Evolutionary conservation across 2,113 vertebrate genomes (phyloP).

Genomic region (Apteryx owenii): DNA sequence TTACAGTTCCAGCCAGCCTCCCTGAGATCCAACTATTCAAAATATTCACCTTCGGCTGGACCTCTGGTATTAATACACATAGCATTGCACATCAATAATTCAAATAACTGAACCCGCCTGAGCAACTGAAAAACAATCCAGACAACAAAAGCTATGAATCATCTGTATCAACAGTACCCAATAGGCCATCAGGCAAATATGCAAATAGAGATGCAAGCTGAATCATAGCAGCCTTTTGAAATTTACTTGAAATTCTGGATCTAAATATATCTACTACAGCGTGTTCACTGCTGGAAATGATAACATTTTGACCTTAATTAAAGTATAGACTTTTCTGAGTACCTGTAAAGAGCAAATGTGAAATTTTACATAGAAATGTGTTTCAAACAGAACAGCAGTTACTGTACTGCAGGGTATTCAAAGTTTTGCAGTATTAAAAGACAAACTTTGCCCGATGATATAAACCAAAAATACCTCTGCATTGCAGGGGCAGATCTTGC

Average conservation of each 20-base stretch:
- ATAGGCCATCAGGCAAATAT: neutral
- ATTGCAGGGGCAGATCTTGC: neutral
- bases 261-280: neutral
- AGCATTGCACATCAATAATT: neutral
- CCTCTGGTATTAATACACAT: neutral
- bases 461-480: constrained; percentile 11
- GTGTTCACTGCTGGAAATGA: neutral
- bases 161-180: neutral
- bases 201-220: neutral
- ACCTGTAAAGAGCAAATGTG: neutral
- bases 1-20: neutral
- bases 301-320: constrained; percentile 23
- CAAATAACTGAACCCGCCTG: neutral
- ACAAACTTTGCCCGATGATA: neutral
- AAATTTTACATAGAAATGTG: neutral
- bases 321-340: neutral
- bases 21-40: neutral
- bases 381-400: neutral
- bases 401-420: neutral
- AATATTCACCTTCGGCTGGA: neutral
- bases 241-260: neutral
- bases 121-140: neutral
- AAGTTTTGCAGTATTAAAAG: neutral
- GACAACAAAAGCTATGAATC: neutral
- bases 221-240: constrained; percentile 15